Percentiles rank a stretch among this genome's conserved stretches.
These are phyloP conservation scores for Glareola pratincola DNA, from an alignment of 2,113 vertebrate genomes.

Conservation along the genomic window DNA sequence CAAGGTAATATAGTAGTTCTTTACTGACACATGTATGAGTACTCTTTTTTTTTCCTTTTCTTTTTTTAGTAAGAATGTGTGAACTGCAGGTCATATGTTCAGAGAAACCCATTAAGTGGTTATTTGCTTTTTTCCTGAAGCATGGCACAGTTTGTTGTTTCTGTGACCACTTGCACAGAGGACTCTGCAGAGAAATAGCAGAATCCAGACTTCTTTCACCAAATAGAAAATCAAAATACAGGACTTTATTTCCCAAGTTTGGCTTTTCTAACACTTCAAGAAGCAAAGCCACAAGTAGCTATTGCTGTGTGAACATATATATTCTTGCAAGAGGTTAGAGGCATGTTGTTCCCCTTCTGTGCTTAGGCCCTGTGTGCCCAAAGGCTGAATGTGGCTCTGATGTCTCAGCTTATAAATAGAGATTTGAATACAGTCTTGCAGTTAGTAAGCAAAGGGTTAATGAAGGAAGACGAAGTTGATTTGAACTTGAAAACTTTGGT, in stretches of 20 bases:
- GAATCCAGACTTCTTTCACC: not conserved
- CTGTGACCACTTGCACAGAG: conserved; percentile 12
- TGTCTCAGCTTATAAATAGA: not conserved
- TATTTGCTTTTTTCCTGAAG: conserved; percentile 16
- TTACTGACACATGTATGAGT: not conserved
- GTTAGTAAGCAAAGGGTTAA: not conserved
- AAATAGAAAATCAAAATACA: not conserved
- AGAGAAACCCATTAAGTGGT: conserved; percentile 36
- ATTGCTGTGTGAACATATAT: not conserved
- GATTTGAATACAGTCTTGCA: not conserved
- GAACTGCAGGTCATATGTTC: conserved; percentile 16
- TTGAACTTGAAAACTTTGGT: not conserved
- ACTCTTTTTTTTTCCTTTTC: not conserved
- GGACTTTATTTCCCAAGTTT: not conserved
- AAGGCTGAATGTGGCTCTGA: not conserved
- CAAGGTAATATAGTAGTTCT: not conserved
- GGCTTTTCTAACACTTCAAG: not conserved
- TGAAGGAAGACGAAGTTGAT: not conserved
- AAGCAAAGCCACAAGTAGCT: not conserved
- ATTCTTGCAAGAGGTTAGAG: not conserved
- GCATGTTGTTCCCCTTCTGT: not conserved
- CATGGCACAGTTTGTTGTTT: conserved; percentile 27
- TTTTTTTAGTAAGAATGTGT: not conserved
- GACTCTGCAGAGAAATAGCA: conserved; percentile 19
- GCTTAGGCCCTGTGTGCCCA: not conserved